Evolutionary conservation across 2,113 vertebrate genomes (phyloP).

Genomic region (Peromyscus leucopus): DNA sequence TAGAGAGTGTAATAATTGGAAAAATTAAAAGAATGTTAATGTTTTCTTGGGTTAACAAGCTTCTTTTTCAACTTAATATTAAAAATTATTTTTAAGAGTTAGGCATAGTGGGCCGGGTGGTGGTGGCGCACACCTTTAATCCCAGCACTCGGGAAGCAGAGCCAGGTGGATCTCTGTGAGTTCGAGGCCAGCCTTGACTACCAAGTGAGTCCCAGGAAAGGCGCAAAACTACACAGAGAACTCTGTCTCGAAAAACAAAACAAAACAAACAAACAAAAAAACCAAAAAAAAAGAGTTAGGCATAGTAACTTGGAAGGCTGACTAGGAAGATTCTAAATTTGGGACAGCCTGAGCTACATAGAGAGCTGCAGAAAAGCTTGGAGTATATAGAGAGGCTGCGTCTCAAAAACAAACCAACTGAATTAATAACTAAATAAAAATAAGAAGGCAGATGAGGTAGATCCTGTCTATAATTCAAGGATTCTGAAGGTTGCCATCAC

Average conservation of each 20-base stretch:
- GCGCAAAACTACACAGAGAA: too few relatives aligned
- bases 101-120: too few relatives aligned
- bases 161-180: too few relatives aligned
- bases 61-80: not conserved
- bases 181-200: too few relatives aligned
- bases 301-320: not conserved
- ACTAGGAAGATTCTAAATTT: not conserved
- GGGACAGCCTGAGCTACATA: not conserved
- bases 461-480: not conserved
- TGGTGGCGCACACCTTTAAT: too few relatives aligned
- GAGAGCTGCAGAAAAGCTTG: not conserved
- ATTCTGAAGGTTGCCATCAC: not conserved
- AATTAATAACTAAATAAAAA: not conserved
- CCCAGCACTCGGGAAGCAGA: too few relatives aligned
- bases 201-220: too few relatives aligned
- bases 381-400: not conserved
- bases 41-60: not conserved
- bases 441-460: not conserved
- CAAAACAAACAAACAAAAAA: too few relatives aligned
- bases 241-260: too few relatives aligned
- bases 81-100: not conserved
- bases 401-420: not conserved
- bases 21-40: not conserved
- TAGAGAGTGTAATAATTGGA: not conserved
- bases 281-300: not conserved